A percentile compares a stretch with the other conserved stretches of the same genome.
Conservation (phyloP, 2,797 vertebrate genomes). For the Melanotaenia maccullochi region DNA sequence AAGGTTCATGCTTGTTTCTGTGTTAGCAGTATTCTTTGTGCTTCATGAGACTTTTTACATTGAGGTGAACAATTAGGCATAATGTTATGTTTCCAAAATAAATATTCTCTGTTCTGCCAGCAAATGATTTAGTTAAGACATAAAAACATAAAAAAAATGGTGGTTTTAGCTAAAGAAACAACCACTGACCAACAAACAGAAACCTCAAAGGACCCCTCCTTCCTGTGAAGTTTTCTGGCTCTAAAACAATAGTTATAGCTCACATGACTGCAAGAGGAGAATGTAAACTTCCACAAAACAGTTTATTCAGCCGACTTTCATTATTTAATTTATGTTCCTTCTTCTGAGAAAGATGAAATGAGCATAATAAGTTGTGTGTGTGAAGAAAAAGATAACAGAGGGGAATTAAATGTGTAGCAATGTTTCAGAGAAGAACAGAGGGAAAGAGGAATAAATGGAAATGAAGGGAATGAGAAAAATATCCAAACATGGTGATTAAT, state of each 20-base stretch:
- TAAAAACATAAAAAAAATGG: background rate
- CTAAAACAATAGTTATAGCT: background rate
- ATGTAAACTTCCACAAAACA: background rate
- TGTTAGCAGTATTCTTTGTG: background rate
- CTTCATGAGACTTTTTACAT: background rate
- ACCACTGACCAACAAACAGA: background rate
- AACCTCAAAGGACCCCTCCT: background rate
- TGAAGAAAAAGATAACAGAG: background rate
- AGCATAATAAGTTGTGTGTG: background rate
- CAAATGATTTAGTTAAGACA: too few relatives aligned
- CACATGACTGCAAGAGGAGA: background rate
- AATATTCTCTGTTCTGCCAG: background rate
- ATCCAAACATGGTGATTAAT: background rate
- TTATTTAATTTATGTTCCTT: background rate
- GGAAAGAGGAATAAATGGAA: background rate
- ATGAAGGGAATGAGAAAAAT: background rate
- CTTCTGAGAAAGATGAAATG: background rate
- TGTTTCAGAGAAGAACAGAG: background rate
- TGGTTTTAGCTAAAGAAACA: background rate
- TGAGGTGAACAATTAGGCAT: background rate
- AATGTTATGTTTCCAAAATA: background rate
- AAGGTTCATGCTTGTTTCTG: background rate
- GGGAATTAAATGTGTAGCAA: background rate
- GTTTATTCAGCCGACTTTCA: background rate
- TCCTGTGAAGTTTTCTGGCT: background rate